Evolutionary conservation across 92 coral and sea anemone genomes (phyloP).

Genomic region (Epizoanthus fatuus): DNA sequence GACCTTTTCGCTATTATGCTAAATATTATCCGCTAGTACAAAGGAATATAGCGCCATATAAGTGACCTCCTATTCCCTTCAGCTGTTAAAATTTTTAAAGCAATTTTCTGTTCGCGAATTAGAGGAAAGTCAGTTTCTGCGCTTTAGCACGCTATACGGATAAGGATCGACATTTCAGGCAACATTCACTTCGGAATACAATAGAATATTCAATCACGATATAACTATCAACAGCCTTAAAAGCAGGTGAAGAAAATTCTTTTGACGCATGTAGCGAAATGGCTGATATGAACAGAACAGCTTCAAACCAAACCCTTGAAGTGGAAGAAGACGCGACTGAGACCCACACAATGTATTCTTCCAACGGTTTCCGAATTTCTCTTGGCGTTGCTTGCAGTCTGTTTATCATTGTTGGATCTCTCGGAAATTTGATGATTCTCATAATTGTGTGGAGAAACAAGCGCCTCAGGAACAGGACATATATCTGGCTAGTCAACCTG

Average conservation of each 20-base stretch:
- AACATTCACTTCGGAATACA: no score
- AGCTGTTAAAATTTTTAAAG: no score
- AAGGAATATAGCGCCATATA: no score
- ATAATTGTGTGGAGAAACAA: constrained; percentile 28
- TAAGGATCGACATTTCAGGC: no score
- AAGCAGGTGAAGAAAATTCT: background rate
- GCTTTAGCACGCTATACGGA: no score
- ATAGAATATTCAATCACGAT: no score
- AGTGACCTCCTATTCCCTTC: no score
- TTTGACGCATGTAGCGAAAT: background rate
- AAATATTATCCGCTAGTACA: no score
- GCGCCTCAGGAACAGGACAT: constrained; percentile 18
- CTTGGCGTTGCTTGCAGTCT: constrained; percentile 25
- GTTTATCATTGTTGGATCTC: constrained; percentile 14
- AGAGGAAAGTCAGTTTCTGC: no score
- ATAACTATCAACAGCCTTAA: background rate
- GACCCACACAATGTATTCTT: background rate
- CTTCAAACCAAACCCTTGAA: background rate
- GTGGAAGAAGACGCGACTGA: background rate
- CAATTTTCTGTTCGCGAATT: no score
- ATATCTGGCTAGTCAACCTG: constrained; percentile 30
- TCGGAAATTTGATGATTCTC: constrained; percentile 14
- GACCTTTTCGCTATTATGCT: no score
- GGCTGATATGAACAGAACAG: background rate
- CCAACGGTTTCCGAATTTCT: constrained; percentile 14